These are phyloP conservation scores for Trematomus bernacchii DNA, from an alignment of 2,797 vertebrate species.

Conservation along the genomic window DNA sequence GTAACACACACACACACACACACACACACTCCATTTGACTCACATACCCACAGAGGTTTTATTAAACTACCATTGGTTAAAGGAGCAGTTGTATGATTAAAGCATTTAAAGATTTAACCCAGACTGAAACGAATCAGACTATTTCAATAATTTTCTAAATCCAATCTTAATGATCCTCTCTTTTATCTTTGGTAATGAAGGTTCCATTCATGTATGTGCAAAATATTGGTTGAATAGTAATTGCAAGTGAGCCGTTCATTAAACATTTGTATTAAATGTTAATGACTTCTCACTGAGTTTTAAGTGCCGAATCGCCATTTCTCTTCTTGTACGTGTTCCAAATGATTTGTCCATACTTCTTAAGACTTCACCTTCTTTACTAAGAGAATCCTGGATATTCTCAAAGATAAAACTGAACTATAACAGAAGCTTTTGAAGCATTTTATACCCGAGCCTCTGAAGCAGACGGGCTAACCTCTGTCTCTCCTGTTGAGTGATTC, in stretches of 20 bases:
- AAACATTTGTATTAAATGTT: slow-evolving; percentile 4
- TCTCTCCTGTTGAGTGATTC: slow-evolving; percentile 24
- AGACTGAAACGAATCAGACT: slow-evolving; percentile 22
- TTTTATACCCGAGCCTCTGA: neutral
- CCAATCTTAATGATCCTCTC: slow-evolving; percentile 13
- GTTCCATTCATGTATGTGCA: slow-evolving; percentile 30
- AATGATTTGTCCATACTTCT: neutral
- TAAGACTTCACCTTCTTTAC: neutral
- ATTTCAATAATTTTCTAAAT: neutral
- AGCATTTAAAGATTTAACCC: slow-evolving; percentile 9
- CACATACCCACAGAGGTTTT: neutral
- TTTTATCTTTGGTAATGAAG: slow-evolving; percentile 13
- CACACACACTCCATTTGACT: too few species aligned
- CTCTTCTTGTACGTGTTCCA: neutral
- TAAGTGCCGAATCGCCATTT: neutral
- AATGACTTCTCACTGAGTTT: slow-evolving; percentile 7
- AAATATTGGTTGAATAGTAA: slow-evolving; percentile 20
- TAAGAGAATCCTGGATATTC: too few species aligned
- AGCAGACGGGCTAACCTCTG: slow-evolving; percentile 37
- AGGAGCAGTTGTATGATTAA: neutral
- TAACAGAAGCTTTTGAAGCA: too few species aligned
- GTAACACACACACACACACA: too few species aligned
- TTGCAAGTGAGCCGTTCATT: slow-evolving; percentile 32
- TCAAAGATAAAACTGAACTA: too few species aligned
- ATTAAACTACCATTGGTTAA: neutral